These are phyloP conservation scores for Gymnoscopelus braueri DNA, from an alignment of 2,797 vertebrate species.

Conservation along the genomic window DNA sequence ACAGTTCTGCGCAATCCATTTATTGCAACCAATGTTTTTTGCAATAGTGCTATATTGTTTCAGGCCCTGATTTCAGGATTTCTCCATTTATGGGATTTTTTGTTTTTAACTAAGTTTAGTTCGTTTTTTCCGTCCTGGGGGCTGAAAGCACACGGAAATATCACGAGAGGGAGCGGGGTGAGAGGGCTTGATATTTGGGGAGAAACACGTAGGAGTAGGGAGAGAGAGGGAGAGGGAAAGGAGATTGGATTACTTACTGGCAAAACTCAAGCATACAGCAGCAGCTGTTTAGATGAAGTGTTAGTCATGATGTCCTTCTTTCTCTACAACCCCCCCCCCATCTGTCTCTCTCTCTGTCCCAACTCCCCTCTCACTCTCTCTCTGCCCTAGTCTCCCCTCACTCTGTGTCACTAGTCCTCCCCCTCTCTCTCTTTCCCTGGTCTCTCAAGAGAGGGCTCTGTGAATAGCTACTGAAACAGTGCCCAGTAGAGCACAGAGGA, in stretches of 20 bases:
- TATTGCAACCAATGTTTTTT: no score
- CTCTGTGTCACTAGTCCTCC: not conserved
- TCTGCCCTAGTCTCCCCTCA: not conserved
- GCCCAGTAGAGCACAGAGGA: constrained; percentile 50
- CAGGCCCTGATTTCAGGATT: no score
- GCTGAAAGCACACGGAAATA: constrained; percentile 28
- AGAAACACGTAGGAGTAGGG: constrained; percentile 33
- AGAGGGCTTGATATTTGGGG: constrained; percentile 33
- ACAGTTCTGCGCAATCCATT: no score
- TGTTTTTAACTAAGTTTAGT: no score
- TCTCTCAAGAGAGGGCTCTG: constrained; percentile 40
- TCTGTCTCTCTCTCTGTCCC: not conserved
- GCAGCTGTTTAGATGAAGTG: constrained; percentile 69
- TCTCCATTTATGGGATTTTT: no score
- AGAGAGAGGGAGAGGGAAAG: constrained; percentile 29
- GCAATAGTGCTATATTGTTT: no score
- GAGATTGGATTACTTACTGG: constrained; percentile 65
- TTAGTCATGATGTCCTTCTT: constrained; percentile 51
- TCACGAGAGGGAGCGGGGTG: constrained; percentile 41
- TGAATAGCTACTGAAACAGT: constrained; percentile 70
- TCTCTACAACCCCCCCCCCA: constrained; percentile 9
- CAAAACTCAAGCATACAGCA: constrained; percentile 51
- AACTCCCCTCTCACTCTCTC: constrained; percentile 6
- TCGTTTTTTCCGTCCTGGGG: not conserved
- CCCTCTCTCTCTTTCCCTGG: constrained; percentile 7